These are phyloP conservation scores for Mactra quadrangularis DNA, from an alignment of 1,140 invertebrate species.

Conservation along the genomic window DNA sequence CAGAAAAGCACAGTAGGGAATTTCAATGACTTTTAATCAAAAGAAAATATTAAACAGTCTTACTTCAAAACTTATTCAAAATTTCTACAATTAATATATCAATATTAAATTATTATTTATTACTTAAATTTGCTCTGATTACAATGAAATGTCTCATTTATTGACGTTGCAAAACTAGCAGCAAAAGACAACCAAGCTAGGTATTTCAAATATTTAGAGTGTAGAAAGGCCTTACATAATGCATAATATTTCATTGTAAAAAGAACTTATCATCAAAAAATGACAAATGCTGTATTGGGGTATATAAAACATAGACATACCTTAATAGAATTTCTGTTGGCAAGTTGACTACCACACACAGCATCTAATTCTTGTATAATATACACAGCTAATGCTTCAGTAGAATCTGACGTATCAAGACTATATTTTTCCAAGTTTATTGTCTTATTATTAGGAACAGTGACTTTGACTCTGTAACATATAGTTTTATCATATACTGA, in stretches of 20 bases:
- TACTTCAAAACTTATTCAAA: too few relatives aligned
- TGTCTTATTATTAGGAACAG: not conserved
- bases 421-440: constrained; percentile 29
- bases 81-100: too few relatives aligned
- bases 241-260: constrained; percentile 29
- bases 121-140: too few relatives aligned
- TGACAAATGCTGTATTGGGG: too few relatives aligned
- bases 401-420: not conserved
- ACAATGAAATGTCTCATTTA: too few relatives aligned
- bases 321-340: constrained; percentile 19
- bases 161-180: too few relatives aligned
- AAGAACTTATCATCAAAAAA: too few relatives aligned
- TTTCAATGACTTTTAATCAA: too few relatives aligned
- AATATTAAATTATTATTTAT: too few relatives aligned
- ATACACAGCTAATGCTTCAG: constrained; percentile 19
- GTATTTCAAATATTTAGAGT: constrained; percentile 30
- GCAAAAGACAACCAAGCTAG: constrained; percentile 7
- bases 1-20: constrained; percentile 16
- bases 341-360: constrained; percentile 1
- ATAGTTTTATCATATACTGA: not conserved
- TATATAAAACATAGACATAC: constrained; percentile 10
- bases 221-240: not conserved
- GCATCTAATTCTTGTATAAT: constrained; percentile 34
- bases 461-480: constrained; percentile 42
- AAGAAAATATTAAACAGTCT: too few relatives aligned